Evolutionary conservation across 2,797 vertebrate species (phyloP), one percentile per base, ranked within the genome.

Genomic region (Ctenopoma multispine): DNA sequence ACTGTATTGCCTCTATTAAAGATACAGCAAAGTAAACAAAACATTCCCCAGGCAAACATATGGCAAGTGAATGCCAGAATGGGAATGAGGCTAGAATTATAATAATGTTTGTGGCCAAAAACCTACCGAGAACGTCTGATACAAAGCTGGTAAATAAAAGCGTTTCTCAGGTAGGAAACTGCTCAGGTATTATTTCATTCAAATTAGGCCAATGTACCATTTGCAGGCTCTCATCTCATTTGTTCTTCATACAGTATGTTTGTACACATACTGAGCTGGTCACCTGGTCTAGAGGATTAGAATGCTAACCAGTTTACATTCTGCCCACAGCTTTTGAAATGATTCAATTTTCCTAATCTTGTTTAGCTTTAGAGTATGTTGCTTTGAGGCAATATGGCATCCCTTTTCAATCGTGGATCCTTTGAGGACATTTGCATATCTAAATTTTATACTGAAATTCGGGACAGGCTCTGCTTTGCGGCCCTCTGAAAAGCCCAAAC

Each of bases 261-360:
- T 90, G 90, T 91, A 90, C 85, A 90, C 81, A 87, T 81, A 80
- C 89, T 86, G 90, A 86, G 89, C 87, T 86, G 90, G 81, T 93
- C 93, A 93, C 90, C 92, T 93, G 89, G 88, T 88, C 87, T 77
- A 78, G 71, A 90, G 92, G 93, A 94, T 94, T 93, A 93, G 85
- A 88, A 91, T 89, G 90, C 91, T 91, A 94, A 91, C 86, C 93
- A 92, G 93, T 93, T 94, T 93, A 93, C 91, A 93, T 95, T 96
- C 92, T 92, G 92, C 90, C 90, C 94, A 93, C 88, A 94, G 91
- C 90, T 93, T 95, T 91, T 91, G 89, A 94, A 94, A 95, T 93
- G 90, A 94, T 95, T 91, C 92, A 95, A 94, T 96, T 95, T 94
- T 92, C 92, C 92, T 95, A 95, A 95, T 95, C 92, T 94, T 94